phyloP scores from a whole-genome alignment of 2,113 vertebrate genomes.

The Ceuthmochares aereus region DNA sequence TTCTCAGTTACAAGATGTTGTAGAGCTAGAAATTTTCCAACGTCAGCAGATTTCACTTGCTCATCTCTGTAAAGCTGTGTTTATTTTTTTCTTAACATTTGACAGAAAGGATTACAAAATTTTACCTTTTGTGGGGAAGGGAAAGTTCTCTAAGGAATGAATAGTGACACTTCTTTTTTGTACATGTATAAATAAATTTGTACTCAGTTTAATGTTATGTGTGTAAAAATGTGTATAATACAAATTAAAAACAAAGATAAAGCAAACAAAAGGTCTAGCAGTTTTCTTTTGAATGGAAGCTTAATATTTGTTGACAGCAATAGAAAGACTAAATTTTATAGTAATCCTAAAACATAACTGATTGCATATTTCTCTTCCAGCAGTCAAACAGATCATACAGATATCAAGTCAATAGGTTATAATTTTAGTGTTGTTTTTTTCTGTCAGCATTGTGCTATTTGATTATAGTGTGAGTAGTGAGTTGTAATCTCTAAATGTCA shows the following conservation, averaged over 20 bases:
- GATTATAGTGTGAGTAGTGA: not conserved
- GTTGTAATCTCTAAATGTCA: slow-evolving; percentile 20
- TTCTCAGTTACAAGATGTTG: slow-evolving; percentile 16
- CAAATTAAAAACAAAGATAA: not conserved
- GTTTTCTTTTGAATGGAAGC: not conserved
- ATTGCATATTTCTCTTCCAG: not conserved
- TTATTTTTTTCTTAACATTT: not conserved
- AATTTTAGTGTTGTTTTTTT: not conserved
- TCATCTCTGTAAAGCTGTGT: not conserved
- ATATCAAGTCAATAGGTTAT: not conserved
- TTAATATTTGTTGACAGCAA: not conserved
- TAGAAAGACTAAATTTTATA: not conserved
- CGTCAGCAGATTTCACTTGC: not conserved
- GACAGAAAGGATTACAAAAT: not conserved
- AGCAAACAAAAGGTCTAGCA: not conserved
- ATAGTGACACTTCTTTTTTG: not conserved
- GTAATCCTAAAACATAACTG: not conserved
- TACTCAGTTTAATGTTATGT: not conserved
- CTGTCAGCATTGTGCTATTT: not conserved
- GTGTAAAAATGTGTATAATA: not conserved
- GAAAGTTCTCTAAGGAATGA: not conserved
- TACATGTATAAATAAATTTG: not conserved
- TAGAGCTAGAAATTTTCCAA: slow-evolving; percentile 21
- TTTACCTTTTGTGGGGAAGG: not conserved
- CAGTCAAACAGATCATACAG: not conserved